Evolutionary conservation across 1,140 invertebrate species (phyloP).

Genomic region (Drosophila sechellia): DNA sequence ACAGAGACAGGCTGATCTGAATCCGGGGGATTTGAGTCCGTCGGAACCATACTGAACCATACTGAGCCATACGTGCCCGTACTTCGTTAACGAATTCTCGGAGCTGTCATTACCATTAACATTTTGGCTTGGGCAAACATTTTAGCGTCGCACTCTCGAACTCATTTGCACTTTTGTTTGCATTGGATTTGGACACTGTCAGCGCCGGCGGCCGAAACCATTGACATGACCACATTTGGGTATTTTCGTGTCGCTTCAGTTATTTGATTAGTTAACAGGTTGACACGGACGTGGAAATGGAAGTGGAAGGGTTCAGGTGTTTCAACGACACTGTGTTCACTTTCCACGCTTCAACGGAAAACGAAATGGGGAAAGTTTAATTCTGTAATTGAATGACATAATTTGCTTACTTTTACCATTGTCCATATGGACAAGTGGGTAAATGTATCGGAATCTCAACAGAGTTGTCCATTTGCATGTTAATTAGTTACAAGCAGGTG

Average conservation of each 20-base stretch:
- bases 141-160: slow-evolving; percentile 53
- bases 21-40: no score
- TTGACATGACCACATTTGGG: slow-evolving; percentile 48
- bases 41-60: background rate
- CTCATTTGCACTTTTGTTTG: slow-evolving; percentile 61
- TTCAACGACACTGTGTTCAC: slow-evolving; percentile 23
- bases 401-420: slow-evolving; percentile 41
- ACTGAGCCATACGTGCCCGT: slow-evolving; percentile 20
- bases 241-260: slow-evolving; percentile 50
- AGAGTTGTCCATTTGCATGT: no score
- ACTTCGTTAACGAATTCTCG: slow-evolving; percentile 61
- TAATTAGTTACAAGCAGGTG: background rate
- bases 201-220: slow-evolving; percentile 43
- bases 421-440: slow-evolving; percentile 2
- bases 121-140: slow-evolving; percentile 71
- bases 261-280: slow-evolving; percentile 63
- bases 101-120: slow-evolving; percentile 68
- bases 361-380: slow-evolving; percentile 48
- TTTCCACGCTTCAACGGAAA: slow-evolving; percentile 33
- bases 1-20: background rate
- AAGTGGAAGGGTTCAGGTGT: slow-evolving; percentile 23
- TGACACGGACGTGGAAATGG: background rate
- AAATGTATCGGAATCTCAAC: slow-evolving; percentile 10
- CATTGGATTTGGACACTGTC: slow-evolving; percentile 55
- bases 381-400: slow-evolving; percentile 50